Conservation (phyloP, 2,888 invertebrate species). For the Sceliomorpha sp. region DNA sequence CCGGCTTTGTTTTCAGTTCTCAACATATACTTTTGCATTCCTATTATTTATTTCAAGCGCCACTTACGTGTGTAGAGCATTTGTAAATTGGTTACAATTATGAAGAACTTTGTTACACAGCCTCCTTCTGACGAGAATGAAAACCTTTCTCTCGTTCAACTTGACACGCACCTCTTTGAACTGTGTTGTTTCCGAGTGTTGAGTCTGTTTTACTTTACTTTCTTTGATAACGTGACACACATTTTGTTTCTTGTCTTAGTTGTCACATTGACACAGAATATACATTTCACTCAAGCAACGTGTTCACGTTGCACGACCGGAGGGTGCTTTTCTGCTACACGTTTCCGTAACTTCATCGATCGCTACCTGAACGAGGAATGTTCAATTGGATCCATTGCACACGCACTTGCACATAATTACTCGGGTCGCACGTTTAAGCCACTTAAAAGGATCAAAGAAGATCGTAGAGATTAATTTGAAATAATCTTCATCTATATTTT, state of each 20-base stretch:
- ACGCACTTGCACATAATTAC: conserved; percentile 40
- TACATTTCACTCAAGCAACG: conserved; percentile 5
- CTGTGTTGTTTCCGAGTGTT: background rate
- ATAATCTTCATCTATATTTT: background rate
- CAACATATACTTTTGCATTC: too few relatives aligned
- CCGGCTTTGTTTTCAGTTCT: too few relatives aligned
- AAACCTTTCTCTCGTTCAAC: background rate
- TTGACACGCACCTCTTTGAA: background rate
- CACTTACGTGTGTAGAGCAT: too few relatives aligned
- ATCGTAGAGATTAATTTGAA: conserved; percentile 18
- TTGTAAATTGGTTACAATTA: too few relatives aligned
- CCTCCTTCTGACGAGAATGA: too few relatives aligned
- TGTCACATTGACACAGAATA: conserved; percentile 18
- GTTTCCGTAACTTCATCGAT: conserved; percentile 39
- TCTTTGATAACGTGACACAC: background rate
- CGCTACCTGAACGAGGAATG: conserved; percentile 39
- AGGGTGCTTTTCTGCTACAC: conserved; percentile 37
- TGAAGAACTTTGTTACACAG: too few relatives aligned
- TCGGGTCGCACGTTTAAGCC: conserved; percentile 38
- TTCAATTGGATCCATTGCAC: conserved; percentile 42
- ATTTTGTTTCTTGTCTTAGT: background rate
- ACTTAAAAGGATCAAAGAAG: conserved; percentile 25
- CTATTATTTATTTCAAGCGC: too few relatives aligned
- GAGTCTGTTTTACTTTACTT: background rate
- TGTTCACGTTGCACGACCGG: conserved; percentile 24